These are phyloP conservation scores for Dioctria linearis DNA, from an alignment of 2,888 invertebrate species.

Conservation along the genomic window DNA sequence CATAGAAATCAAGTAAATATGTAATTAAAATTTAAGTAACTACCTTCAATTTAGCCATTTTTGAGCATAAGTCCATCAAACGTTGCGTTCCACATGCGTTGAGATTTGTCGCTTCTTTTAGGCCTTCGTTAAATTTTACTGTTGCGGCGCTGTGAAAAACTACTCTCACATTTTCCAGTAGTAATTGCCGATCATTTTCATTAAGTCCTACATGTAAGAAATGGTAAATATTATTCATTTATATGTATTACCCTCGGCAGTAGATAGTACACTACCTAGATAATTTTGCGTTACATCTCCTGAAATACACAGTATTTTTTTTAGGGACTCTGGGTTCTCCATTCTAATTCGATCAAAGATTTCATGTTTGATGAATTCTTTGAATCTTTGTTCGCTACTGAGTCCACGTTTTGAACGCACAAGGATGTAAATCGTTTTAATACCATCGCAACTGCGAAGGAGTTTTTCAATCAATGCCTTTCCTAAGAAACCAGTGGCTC, in stretches of 20 bases:
- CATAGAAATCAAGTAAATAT: conserved; percentile 54
- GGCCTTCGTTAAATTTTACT: conserved; percentile 92
- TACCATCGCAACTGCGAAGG: conserved; percentile 85
- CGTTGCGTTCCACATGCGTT: conserved; percentile 92
- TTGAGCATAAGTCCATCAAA: conserved; percentile 85
- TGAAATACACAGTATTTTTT: conserved; percentile 79
- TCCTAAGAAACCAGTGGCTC: conserved; percentile 92
- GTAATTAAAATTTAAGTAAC: conserved; percentile 27
- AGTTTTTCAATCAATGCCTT: conserved; percentile 95
- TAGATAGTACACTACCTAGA: conserved; percentile 70
- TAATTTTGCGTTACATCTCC: conserved; percentile 84
- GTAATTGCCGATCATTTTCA: conserved; percentile 76
- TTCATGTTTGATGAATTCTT: conserved; percentile 83
- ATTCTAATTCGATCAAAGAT: conserved; percentile 80
- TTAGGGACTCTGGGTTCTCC: conserved; percentile 77
- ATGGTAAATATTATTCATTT: neutral
- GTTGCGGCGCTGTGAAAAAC: conserved; percentile 98
- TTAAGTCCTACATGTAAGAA: conserved; percentile 59
- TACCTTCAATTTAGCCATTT: conserved; percentile 84
- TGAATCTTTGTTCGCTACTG: conserved; percentile 79
- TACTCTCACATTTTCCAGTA: conserved; percentile 81
- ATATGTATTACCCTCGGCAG: neutral
- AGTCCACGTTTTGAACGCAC: conserved; percentile 83
- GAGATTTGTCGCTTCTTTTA: conserved; percentile 88
- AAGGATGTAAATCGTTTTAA: conserved; percentile 85